Base-by-base conservation (phyloP, 35 echinoderm and acorn worm genomes). In the Amphiura filiformis region DNA sequence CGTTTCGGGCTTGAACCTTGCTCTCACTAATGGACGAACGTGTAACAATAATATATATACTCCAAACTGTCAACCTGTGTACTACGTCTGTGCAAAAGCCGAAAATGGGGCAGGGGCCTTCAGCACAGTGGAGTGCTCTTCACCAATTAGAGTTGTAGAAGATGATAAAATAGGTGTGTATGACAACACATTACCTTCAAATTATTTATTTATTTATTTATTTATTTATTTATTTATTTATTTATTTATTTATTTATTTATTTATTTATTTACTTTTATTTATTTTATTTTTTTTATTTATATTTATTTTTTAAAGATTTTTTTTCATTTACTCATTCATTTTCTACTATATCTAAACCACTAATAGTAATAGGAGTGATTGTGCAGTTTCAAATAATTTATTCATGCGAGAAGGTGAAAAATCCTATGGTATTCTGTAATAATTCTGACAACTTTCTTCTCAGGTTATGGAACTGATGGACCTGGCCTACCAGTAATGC, bases 101-200 rank as follows among this genome's bases (percentile, higher is more conserved):
- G 81, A 90, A 31, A 90, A 90, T 84, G 88, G 88, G 31, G 88
- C 88, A 13, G 80, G 88, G 11, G 64, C 80, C n/a, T 84, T 79
- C 57, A 84, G 80, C 38, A 36, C 37, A 15, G 38, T 65, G 0
- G 41, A 76, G 30, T 80, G 76, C 42, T 88, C 86, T 26, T 88
- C 86, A 34, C 86, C 86, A 34, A 88, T 88, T 30, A 41, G 86
- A 80, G 77, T 88, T 52, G 86, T 88, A 4, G 77, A 88, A 35
- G 77, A 78, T 15, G 86, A 88, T 57, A 77, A 88, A 56, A 28
- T 78, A 18, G 86, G 86, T 88, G 28, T 1, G 38, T 76, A n/a
- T 52, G 44, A 52, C n/a, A n/a, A n/a, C n/a, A n/a, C n/a, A n/a
- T n/a, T n/a, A n/a, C n/a, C n/a, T n/a, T 26, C 30, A 80, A 80